phyloP scores from a whole-genome alignment of 1,140 invertebrate genomes.

The Hyles euphorbiae region DNA sequence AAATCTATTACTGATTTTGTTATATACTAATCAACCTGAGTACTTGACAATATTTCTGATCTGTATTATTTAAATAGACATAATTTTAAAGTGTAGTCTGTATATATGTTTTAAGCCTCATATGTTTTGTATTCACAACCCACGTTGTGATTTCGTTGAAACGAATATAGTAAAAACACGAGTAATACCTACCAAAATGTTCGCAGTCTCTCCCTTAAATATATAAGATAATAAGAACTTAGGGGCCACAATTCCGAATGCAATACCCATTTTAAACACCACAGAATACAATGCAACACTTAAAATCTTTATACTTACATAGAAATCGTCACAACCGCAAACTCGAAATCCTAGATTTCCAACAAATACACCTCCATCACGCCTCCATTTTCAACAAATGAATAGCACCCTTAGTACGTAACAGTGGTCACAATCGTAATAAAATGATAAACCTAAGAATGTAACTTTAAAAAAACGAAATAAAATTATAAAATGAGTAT shows the following conservation, averaged over 20 bases:
- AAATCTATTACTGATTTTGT: too few species aligned
- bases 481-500: constrained; percentile 4
- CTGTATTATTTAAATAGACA: too few species aligned
- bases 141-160: background rate
- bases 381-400: constrained; percentile 74
- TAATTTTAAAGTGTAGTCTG: too few species aligned
- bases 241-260: constrained; percentile 27
- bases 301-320: constrained; percentile 48
- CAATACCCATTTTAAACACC: constrained; percentile 32
- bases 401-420: constrained; percentile 37
- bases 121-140: background rate
- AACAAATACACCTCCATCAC: constrained; percentile 63
- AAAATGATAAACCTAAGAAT: constrained; percentile 7
- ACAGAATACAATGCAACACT: constrained; percentile 44
- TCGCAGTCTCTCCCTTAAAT: constrained; percentile 73
- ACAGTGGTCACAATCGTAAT: constrained; percentile 1
- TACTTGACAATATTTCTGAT: too few species aligned
- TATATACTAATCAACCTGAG: too few species aligned
- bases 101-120: too few species aligned
- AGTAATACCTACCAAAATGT: constrained; percentile 44
- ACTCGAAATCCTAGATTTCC: constrained; percentile 60
- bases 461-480: constrained; percentile 19
- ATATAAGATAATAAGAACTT: constrained; percentile 44
- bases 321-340: constrained; percentile 52
- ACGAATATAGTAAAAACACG: constrained; percentile 9